Percentiles rank a stretch among this genome's conserved stretches.
phyloP scores from a whole-genome alignment of 1,140 invertebrate genomes.

The Steinernema feltiae region DNA sequence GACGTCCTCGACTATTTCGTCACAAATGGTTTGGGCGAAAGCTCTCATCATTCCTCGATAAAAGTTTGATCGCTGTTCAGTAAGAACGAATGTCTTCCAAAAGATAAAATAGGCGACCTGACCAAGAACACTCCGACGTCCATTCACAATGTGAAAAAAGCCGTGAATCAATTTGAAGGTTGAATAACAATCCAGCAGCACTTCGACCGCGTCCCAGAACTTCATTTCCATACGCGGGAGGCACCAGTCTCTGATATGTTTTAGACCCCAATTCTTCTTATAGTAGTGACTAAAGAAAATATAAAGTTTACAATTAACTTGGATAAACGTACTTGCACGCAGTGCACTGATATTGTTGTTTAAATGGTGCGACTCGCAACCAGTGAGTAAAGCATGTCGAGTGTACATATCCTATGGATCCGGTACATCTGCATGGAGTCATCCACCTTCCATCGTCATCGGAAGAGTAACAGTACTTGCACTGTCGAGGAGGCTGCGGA shows the following conservation, averaged over 20 bases:
- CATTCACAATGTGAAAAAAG: conserved; percentile 8
- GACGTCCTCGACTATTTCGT: not conserved
- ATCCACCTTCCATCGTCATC: conserved; percentile 24
- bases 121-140: conserved; percentile 27
- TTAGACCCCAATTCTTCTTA: conserved; percentile 27
- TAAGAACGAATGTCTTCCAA: conserved; percentile 44
- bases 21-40: no score
- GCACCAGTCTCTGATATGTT: conserved; percentile 25
- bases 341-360: conserved; percentile 34
- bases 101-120: conserved; percentile 40
- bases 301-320: conserved; percentile 17
- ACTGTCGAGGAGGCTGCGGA: not conserved
- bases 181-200: conserved; percentile 38
- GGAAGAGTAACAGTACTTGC: conserved; percentile 10
- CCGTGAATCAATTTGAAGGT: conserved; percentile 34
- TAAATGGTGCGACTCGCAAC: conserved; percentile 32
- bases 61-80: not conserved
- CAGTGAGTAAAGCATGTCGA: conserved; percentile 27
- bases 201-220: conserved; percentile 38
- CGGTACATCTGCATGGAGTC: conserved; percentile 38
- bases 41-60: not conserved
- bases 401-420: conserved; percentile 43
- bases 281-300: conserved; percentile 35
- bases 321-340: conserved; percentile 37
- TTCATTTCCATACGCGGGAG: conserved; percentile 22